Base-by-base conservation (phyloP, 1,140 invertebrate species). In the Bombus soroeensis region DNA sequence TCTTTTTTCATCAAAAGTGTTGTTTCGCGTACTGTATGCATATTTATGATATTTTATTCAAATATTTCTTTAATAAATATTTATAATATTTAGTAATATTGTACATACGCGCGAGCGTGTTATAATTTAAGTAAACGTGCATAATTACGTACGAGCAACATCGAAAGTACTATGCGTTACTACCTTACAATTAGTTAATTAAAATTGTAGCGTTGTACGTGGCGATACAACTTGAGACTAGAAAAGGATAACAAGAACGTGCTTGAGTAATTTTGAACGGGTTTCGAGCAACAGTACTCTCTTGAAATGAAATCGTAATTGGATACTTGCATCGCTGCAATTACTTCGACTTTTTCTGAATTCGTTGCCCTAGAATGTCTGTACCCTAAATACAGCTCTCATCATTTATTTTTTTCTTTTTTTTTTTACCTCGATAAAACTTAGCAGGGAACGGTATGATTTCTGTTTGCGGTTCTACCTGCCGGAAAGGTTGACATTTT, bases 291-390 rank as follows among this genome's bases (percentile, higher is more conserved):
- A 74, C 28, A 18, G 1, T 34, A 43, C 34, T 53, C 41, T 53
- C 25, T 37, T 59, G 37, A 62, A 72, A 57, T 41, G 28, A 62
- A 32, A 34, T 81, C 41, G 72, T 75, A 82, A 82, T 82, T 75
- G 71, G 72, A 82, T 47, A 43, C 71, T 53, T 9, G n/a, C 39
- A n/a, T 64, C 72, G 25, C 28, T 32, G 72, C 32, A 82, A 82
- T 82, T 82, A 75, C 57, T 18, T 66, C 39, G 34, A 22, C 37
- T 59, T 13, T 62, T 62, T 62, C 53, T 72, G 37, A 25, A 34
- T 64, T 34, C 39, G 25, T 18, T 47, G 62, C 43, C 15, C 59
- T 39, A n/a, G 73, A 77, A 83, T 68, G 34, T 53, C 59, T 59
- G 15, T 28, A 37, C 12, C 25, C 9, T 22, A 41, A 77, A 77